Percentiles rank a stretch among this genome's conserved stretches.
Conservation (phyloP, 2,797 vertebrate species). For the Simalia tracyae region DNA sequence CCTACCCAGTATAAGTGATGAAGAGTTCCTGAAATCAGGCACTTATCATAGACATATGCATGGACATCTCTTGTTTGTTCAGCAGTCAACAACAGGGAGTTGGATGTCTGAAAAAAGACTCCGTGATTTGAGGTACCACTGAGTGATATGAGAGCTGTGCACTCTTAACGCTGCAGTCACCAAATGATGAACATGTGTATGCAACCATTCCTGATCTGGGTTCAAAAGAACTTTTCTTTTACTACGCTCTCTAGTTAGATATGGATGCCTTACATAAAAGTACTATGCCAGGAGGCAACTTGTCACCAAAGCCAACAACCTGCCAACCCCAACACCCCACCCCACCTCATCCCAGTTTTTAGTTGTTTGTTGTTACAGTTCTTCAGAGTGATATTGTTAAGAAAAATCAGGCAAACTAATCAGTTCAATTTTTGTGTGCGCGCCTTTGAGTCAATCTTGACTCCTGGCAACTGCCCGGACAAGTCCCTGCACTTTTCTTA, state of each 20-base stretch:
- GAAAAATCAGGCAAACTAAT: neutral
- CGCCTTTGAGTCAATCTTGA: neutral
- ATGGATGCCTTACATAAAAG: neutral
- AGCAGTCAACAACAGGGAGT: neutral
- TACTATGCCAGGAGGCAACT: neutral
- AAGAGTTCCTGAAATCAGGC: neutral
- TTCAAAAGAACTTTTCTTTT: neutral
- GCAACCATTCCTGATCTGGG: neutral
- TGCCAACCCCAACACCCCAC: neutral
- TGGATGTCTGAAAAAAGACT: neutral
- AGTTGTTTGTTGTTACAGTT: neutral
- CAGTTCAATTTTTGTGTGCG: neutral
- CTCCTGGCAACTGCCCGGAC: neutral
- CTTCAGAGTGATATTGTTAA: neutral
- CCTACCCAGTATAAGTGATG: neutral
- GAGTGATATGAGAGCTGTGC: neutral
- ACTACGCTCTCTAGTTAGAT: neutral
- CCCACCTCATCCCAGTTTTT: neutral
- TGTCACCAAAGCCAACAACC: neutral
- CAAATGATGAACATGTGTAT: neutral
- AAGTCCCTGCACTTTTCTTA: neutral
- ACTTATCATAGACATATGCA: neutral
- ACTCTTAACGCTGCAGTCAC: too few relatives aligned
- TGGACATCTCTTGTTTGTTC: neutral
- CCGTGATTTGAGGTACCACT: neutral